Percentiles rank a stretch among this genome's conserved stretches.
These are phyloP conservation scores for Sebastolobus altivelis DNA, from an alignment of 2,797 vertebrate species.

Conservation along the genomic window DNA sequence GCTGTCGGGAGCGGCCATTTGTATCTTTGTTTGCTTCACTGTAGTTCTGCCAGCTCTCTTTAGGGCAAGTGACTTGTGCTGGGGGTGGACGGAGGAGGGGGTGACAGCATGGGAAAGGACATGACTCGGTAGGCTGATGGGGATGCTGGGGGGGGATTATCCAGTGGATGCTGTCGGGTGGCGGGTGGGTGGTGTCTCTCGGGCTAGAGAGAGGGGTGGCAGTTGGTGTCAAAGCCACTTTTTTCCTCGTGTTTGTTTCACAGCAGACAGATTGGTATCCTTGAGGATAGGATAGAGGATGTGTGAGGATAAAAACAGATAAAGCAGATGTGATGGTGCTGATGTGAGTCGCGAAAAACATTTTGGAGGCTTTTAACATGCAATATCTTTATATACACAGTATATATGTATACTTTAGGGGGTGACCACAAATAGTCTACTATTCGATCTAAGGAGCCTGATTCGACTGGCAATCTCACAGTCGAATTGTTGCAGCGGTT, in stretches of 20 bases:
- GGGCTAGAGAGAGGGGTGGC: neutral
- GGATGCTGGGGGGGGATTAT: slow-evolving; percentile 30
- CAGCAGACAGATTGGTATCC: slow-evolving; percentile 13
- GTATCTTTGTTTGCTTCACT: slow-evolving; percentile 65
- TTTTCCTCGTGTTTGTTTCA: slow-evolving; percentile 20
- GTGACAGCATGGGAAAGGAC: slow-evolving; percentile 45
- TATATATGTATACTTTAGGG: neutral
- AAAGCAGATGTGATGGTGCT: neutral
- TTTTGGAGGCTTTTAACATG: neutral
- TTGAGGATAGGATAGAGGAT: slow-evolving; percentile 15
- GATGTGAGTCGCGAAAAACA: neutral
- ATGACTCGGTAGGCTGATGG: slow-evolving; percentile 27
- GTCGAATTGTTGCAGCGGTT: neutral
- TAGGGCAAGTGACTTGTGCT: slow-evolving; percentile 45
- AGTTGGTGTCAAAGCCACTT: slow-evolving; percentile 21
- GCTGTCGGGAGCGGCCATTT: slow-evolving; percentile 65
- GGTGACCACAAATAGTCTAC: neutral
- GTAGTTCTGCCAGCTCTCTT: slow-evolving; percentile 59
- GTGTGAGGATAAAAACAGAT: slow-evolving; percentile 9
- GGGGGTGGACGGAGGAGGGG: slow-evolving; percentile 34
- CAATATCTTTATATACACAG: neutral
- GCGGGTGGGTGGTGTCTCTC: neutral
- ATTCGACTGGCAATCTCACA: neutral
- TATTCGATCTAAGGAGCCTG: neutral
- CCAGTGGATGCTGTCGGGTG: neutral